Base-by-base conservation (phyloP, 2,888 invertebrate species). In the Drosophila kambysellisi region DNA sequence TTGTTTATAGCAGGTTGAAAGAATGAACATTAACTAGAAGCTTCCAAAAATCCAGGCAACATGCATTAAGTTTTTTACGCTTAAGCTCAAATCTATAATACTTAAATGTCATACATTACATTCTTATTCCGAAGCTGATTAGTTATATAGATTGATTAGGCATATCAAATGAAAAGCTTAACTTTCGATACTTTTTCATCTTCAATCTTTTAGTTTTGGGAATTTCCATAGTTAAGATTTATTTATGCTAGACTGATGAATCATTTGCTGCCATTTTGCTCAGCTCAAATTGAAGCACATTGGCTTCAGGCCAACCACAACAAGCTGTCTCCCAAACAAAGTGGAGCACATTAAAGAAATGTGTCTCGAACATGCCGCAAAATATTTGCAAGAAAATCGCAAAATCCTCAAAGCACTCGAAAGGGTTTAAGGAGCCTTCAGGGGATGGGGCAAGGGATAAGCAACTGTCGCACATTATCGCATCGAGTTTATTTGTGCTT, bases 391-490 rank as follows among this genome's bases (percentile, higher is more conserved):
- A 33, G 29, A 59, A 52, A 51, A 46, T 46, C 8, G 52, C 33
- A 33, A 51, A 61, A 51, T 61, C 43, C 51, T 51, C 29, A n/a
- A 53, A 54, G 39, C 52, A 53, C 57, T 58, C 29, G 33, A 67
- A 67, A 74, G 64, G 70, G 61, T 58, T 74, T 59, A 61, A 60
- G 46, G 46, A n/a, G 39, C 12, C 25, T 35, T 15, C 25, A 6
- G 59, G 15, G 8, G 30, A 0, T 15, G 51, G 48, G 41, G 53
- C 37, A 51, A 54, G 39, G 69, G 74, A 73, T 79, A 77, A 79
- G 70, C 68, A 85, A 74, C 83, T 71, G 75, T 77, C 72, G 70
- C 82, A 74, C 84, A 74, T 81, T 82, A 79, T 81, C 84, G 84
- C 82, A 71, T 70, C 52, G 70, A 69, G 68, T 74, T 59, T 71